Percentiles rank a stretch among this genome's conserved stretches.
These are phyloP conservation scores for Cherax quadricarinatus DNA, from an alignment of 1,140 invertebrate species.

Conservation along the genomic window DNA sequence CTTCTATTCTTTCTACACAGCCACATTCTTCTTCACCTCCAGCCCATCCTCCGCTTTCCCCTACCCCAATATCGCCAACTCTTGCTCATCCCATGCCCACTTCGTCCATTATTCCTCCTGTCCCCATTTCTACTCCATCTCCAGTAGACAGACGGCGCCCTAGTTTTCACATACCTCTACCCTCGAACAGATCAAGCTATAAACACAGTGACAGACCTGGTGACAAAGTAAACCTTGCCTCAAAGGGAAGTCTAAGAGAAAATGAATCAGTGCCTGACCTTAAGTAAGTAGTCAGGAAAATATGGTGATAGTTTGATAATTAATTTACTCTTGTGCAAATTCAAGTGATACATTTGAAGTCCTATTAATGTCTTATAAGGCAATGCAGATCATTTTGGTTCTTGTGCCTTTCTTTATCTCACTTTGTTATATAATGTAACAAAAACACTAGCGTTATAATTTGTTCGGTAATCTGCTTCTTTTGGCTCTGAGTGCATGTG, in stretches of 20 bases:
- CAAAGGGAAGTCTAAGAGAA: slow-evolving; percentile 40
- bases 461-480: too few relatives aligned
- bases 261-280: slow-evolving; percentile 66
- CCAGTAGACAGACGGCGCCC: slow-evolving; percentile 21
- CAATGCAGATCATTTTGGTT: slow-evolving; percentile 37
- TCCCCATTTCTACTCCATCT: slow-evolving; percentile 14
- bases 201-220: slow-evolving; percentile 28
- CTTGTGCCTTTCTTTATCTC: slow-evolving; percentile 59
- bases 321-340: not conserved
- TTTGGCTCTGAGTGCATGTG: too few relatives aligned
- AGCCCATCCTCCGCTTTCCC: not conserved
- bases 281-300: slow-evolving; percentile 46
- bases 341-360: slow-evolving; percentile 3
- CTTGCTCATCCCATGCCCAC: not conserved
- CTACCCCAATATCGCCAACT: not conserved
- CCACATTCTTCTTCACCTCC: slow-evolving; percentile 14
- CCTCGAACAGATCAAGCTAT: slow-evolving; percentile 9
- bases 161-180: slow-evolving; percentile 15
- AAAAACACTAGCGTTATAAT: too few relatives aligned
- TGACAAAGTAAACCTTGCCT: slow-evolving; percentile 14
- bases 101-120: not conserved
- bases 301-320: not conserved
- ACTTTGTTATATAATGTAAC: too few relatives aligned
- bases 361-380: slow-evolving; percentile 10
- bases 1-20: not conserved